Conservation (phyloP, 2,113 vertebrate species). For the Heterochromis multidens region DNA sequence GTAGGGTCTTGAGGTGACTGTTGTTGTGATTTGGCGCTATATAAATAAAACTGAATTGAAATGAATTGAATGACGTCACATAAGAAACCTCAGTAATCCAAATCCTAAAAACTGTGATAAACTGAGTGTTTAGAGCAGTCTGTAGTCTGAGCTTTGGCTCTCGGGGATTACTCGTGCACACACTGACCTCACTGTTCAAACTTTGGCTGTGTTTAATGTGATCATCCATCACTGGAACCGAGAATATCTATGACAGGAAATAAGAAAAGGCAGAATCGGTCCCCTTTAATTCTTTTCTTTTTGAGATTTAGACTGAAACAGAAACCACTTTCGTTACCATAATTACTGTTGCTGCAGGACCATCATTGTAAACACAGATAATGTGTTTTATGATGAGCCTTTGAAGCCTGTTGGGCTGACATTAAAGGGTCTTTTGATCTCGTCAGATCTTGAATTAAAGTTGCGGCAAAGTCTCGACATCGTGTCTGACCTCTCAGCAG, state of each 20-base stretch:
- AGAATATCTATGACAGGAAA: neutral
- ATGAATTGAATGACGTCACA: neutral
- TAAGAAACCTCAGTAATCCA: neutral
- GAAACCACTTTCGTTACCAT: neutral
- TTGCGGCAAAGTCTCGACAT: neutral
- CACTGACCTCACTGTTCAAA: neutral
- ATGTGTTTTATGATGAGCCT: neutral
- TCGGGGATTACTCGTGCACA: neutral
- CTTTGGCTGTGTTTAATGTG: neutral
- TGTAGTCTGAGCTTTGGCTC: neutral
- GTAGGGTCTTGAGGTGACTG: too few species aligned
- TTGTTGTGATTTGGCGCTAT: neutral
- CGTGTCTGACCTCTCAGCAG: neutral
- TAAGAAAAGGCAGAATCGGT: neutral
- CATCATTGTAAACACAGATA: neutral
- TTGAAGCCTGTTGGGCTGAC: neutral
- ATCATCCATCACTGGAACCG: neutral
- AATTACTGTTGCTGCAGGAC: neutral
- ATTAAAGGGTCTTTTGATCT: neutral
- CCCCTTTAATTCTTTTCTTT: neutral
- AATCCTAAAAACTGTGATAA: neutral
- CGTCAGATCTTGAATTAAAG: neutral
- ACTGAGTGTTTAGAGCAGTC: neutral
- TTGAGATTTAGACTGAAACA: neutral
- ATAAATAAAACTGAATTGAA: neutral